phyloP scores from a whole-genome alignment of 2,113 vertebrate genomes.

The Apus apus region DNA sequence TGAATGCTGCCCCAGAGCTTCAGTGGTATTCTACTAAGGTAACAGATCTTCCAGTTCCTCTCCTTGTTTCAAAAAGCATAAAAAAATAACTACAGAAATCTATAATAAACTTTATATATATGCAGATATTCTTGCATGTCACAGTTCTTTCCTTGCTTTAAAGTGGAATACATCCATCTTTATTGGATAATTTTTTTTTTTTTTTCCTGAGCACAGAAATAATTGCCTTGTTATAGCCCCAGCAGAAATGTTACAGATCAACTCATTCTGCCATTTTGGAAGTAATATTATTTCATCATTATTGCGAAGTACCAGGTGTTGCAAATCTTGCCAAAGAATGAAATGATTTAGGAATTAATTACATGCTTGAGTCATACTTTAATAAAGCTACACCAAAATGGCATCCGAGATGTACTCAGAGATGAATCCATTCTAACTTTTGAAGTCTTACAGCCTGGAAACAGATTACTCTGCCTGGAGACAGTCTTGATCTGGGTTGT shows the following conservation, averaged over 20 bases:
- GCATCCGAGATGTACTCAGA: neutral
- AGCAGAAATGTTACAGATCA: neutral
- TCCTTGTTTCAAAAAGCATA: neutral
- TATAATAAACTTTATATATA: neutral
- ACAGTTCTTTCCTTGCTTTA: neutral
- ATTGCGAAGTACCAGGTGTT: neutral
- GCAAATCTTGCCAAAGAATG: neutral
- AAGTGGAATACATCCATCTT: neutral
- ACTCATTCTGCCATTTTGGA: neutral
- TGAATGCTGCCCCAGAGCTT: neutral
- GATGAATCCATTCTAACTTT: neutral
- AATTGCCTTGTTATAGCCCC: neutral
- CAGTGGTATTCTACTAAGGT: neutral
- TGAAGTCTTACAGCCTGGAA: neutral
- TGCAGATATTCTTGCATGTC: neutral
- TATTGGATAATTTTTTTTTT: neutral
- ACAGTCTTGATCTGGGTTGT: neutral
- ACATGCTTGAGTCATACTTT: neutral
- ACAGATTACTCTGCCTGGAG: neutral
- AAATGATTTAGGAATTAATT: constrained; percentile 38
- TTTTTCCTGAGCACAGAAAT: neutral
- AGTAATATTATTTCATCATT: neutral
- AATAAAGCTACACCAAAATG: neutral
- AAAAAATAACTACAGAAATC: neutral
- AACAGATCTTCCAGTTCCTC: neutral